Conservation (phyloP, 2,113 vertebrate species). For the Spheniscus mendiculus region DNA sequence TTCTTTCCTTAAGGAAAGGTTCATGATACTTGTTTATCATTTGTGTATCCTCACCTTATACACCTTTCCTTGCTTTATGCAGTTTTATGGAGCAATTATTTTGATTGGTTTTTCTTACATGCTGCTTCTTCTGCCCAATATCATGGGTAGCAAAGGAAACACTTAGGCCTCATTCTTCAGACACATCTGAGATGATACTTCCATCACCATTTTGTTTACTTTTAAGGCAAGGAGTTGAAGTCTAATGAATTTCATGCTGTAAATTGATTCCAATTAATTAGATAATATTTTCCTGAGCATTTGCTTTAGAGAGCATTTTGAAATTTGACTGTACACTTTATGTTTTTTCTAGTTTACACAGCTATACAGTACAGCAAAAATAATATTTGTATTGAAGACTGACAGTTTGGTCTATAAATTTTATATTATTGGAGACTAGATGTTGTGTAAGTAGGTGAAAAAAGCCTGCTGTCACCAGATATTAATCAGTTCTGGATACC, state of each 20-base stretch:
- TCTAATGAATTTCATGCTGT: background rate
- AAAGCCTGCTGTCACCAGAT: background rate
- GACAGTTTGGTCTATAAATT: background rate
- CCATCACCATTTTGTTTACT: background rate
- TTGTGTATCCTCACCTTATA: background rate
- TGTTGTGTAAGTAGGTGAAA: background rate
- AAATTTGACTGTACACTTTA: background rate
- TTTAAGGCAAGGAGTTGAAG: background rate
- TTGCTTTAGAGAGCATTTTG: background rate
- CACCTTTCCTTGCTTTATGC: background rate
- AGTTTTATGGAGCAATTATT: background rate
- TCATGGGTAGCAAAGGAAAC: background rate
- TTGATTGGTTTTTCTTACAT: rapidly evolving
- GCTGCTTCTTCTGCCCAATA: background rate
- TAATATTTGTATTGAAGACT: background rate
- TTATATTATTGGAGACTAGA: background rate
- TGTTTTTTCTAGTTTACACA: background rate
- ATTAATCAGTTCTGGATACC: background rate
- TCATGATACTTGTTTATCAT: background rate
- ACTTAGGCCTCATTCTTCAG: background rate
- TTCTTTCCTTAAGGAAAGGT: background rate
- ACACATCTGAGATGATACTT: background rate
- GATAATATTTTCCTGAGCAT: background rate
- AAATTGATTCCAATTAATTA: background rate
- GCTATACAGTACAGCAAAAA: background rate